Base-by-base conservation (phyloP, 2,888 invertebrate species). In the Allophyes oxyacanthae region DNA sequence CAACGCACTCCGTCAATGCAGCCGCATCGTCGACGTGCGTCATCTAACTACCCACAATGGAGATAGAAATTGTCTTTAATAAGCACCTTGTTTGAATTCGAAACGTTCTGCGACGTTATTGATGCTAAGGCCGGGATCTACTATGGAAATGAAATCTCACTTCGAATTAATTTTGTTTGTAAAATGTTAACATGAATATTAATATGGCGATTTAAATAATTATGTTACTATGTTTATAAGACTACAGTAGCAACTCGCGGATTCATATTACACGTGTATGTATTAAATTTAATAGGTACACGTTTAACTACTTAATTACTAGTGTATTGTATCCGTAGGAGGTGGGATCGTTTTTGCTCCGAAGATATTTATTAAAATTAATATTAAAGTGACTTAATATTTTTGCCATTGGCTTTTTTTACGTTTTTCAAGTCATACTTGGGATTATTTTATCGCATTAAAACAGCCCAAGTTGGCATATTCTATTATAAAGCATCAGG, bases 1-100 rank as follows among this genome's bases (percentile, higher is more conserved):
- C 89, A 89, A 79, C 81, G 89, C 86, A 88, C 89, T 86, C 75
- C 42, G 53, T 70, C 70, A 77, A 75, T 77, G 81, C 82, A 83
- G 69, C 51, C 72, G 64, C 69, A 54, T 38, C 55, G 58, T 42
- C 34, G 56, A 63, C 75, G 77, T 81, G 80, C 85, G 86, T 89
- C 88, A 88, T 78, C 65, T 69, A 57, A 64, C 58, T 51, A 69
- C 64, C 54, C 56, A 57, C 56, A 64, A 64, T 49, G 68, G 57
- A 68, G 64, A 74, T 73, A 68, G 58, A 67, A 64, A 78, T 50
- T 72, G 65, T 59, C 55, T 74, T 43, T 68, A 71, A 78, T 72
- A 65, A 64, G 46, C 59, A 64, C 46, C 49, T 61, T 46, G 20
- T 44, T 43, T 51, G 13, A 57, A 53, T 64, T 55, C 14, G 26